Conservation (phyloP, 2,113 vertebrate species). For the Trogon melanurus region DNA sequence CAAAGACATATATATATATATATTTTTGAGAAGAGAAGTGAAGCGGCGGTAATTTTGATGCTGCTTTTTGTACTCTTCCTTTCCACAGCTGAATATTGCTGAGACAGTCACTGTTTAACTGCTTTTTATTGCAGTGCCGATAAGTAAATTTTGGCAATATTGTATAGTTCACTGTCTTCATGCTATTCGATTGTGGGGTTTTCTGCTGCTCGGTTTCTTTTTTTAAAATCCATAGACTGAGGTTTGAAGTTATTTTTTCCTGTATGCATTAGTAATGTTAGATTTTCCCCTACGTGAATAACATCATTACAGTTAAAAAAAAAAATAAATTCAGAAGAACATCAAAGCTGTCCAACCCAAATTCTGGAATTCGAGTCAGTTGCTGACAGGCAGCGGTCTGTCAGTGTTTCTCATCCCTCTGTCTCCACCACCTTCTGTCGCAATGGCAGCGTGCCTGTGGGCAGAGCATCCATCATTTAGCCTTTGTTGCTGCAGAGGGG, state of each 20-base stretch:
- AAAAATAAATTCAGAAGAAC: background rate
- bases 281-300: background rate
- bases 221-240: background rate
- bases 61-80: background rate
- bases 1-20: background rate
- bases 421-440: conserved; percentile 23
- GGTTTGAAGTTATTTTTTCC: background rate
- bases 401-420: background rate
- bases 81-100: background rate
- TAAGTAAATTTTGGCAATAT: background rate
- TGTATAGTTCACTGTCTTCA: background rate
- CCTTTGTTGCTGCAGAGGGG: background rate
- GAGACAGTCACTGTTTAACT: background rate
- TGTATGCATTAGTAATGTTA: background rate
- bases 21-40: background rate
- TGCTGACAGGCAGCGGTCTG: conserved; percentile 14
- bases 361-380: background rate
- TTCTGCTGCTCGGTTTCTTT: background rate
- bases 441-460: background rate
- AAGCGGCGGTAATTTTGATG: background rate
- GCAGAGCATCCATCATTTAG: background rate
- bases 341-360: background rate
- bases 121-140: background rate
- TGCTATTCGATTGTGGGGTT: background rate
- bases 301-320: background rate